Conservation (phyloP, 1,140 invertebrate species). For the Heterodera schachtii region DNA sequence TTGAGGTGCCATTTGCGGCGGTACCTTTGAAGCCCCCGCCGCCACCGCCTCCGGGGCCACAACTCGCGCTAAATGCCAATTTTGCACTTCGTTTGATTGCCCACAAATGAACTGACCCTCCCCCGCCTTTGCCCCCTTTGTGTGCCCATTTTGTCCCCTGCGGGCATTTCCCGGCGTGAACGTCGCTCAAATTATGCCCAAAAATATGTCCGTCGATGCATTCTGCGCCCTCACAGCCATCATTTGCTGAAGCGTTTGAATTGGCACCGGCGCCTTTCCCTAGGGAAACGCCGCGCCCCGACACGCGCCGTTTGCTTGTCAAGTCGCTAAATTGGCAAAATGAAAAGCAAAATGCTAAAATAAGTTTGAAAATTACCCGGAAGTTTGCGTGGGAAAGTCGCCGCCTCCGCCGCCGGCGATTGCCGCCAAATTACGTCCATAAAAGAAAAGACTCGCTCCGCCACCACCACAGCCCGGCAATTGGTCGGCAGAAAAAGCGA, state of each 20-base stretch:
- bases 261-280: background rate
- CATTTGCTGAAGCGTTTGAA: background rate
- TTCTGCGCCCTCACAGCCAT: conserved; percentile 5
- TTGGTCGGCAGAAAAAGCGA: conserved; percentile 3
- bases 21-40: conserved; percentile 42
- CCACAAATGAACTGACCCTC: conserved; percentile 30
- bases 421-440: conserved; percentile 17
- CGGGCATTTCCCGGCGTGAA: conserved; percentile 28
- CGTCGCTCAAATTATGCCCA: conserved; percentile 31
- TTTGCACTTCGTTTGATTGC: background rate
- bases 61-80: conserved; percentile 13
- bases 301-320: background rate
- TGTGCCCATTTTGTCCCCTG: conserved; percentile 34
- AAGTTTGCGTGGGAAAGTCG: background rate
- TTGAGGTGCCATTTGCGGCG: no score
- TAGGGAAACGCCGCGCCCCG: conserved; percentile 4
- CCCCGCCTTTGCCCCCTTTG: conserved; percentile 42
- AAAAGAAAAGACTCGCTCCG: conserved; percentile 40
- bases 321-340: background rate
- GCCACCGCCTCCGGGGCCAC: conserved; percentile 49
- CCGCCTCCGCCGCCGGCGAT: conserved; percentile 50
- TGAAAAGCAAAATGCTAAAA: background rate
- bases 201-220: background rate
- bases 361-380: background rate
- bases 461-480: conserved; percentile 44